Evolutionary conservation across 2,888 invertebrate genomes (phyloP), one percentile per base, ranked within the genome.

Genomic region (Nymphalis c-album): DNA sequence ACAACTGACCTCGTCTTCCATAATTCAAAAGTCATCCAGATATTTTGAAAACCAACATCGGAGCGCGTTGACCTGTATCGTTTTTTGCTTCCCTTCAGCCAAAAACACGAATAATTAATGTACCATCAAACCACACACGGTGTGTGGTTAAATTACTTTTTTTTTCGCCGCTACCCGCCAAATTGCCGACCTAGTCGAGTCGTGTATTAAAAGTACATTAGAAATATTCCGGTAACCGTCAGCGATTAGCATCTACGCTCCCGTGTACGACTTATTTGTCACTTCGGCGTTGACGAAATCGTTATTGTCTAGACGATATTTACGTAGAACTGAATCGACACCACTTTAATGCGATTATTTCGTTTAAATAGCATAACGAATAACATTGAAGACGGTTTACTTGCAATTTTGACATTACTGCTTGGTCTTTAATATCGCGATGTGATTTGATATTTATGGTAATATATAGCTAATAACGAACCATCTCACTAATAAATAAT

Each of bases 201-300:
- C 20, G 76, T 77, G 78, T 88, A 91, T 91, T 91, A 91, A 90
- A 90, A 90, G 79, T 65, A 83, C 91, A 91, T 91, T 90, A 90
- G 85, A 77, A 77, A 76, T 75, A 75, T 75, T 72, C 69, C 70
- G 73, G 79, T 83, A 84, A 86, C 85, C 74, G 82, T 77, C 72
- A 73, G 67, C 82, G 81, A 85, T 87, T 86, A 86, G 75, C 80
- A 73, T 70, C 73, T 77, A 75, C 75, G 72, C 75, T 78, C 73
- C 75, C 74, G 78, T 73, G 63, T 61, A 50, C 31, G 53, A 59
- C 60, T 69, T 63, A 57, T 59, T 59, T 60, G 66, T 61, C 51
- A 65, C 58, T 61, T 45, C 58, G 31, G 17, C 58, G 31, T 60
- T 60, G 65, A 65, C 60, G 65, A 50, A 35, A 50, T 60, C 46